Evolutionary conservation across 1,140 invertebrate species (phyloP), one percentile per base, ranked within the genome.

Genomic region (Leptinotarsa lineolata): DNA sequence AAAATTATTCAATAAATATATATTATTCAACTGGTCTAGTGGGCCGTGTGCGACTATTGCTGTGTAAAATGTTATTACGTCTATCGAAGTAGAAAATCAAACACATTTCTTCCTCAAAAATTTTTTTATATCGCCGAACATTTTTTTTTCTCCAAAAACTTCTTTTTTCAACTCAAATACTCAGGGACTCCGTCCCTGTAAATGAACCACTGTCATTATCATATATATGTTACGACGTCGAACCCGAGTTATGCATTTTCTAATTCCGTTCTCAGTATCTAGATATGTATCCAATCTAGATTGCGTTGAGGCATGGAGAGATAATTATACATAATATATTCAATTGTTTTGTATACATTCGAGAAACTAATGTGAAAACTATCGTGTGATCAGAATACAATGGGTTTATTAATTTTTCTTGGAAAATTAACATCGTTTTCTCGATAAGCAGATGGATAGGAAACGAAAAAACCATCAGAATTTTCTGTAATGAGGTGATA

Each of bases 261-360:
- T 45, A 45, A 68, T 68, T 39, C 45, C 66, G 20, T 68, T 68
- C 66, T 21, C 66, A 68, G 66, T 48, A 30, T 22, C 15, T 48
- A 21, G 66, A 68, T 68, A 68, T 68, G 66, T 68, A 68, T 68
- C 66, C 66, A 15, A 68, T 68, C 58, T 59, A 70, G 68, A 70
- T 70, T 70, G n/a, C 46, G 39, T 59, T 24, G n/a, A 24, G 18
- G 21, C 68, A 46, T 70, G 22, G 21, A 70, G n/a, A 18, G 15
- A 48, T 70, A 70, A 70, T 70, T 70, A 70, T 70, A 70, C 68
- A 20, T 70, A 70, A 44, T 70, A 70, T 70, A 70, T 70, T 30
- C 59, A 70, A 70, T 70, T 70, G 68, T 70, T 59, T 70, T 67
- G 65, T 20, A 67, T 67, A 21, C 44, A 67, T 30, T 46, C 24